Conservation (phyloP, 2,113 vertebrate species). For the Harpagus bidentatus region DNA sequence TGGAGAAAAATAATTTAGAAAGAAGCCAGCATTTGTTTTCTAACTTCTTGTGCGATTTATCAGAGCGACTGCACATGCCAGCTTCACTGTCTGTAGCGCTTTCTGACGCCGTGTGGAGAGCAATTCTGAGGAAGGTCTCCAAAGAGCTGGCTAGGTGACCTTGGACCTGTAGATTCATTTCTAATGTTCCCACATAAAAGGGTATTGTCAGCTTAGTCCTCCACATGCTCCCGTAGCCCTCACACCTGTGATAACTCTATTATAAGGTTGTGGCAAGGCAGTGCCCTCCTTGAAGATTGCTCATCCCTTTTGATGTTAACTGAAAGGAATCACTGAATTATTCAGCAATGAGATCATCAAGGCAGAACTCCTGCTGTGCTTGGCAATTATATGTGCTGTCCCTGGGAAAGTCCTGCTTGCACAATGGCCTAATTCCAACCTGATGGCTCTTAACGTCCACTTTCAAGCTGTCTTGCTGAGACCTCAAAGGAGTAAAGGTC, state of each 20-base stretch:
- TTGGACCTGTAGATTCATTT: neutral
- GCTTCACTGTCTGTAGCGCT: neutral
- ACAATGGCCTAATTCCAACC: slow-evolving; percentile 22
- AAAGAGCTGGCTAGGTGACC: neutral
- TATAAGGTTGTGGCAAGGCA: neutral
- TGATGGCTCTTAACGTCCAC: neutral
- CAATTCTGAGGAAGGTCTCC: neutral
- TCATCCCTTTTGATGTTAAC: slow-evolving; percentile 33
- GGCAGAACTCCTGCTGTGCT: neutral
- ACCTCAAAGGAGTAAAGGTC: neutral
- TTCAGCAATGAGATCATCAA: slow-evolving; percentile 58
- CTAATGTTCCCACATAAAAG: slow-evolving; percentile 24
- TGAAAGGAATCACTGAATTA: slow-evolving; percentile 56
- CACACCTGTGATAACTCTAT: slow-evolving; percentile 57
- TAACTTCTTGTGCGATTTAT: neutral
- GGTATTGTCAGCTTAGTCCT: neutral
- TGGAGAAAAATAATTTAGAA: neutral
- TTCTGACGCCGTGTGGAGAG: neutral
- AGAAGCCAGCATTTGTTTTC: slow-evolving; percentile 22
- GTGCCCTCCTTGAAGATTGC: neutral
- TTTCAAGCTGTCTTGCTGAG: neutral
- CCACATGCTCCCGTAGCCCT: neutral
- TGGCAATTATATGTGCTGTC: neutral
- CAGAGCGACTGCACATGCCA: neutral
- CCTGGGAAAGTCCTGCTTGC: slow-evolving; percentile 49